Percentiles rank a stretch among this genome's conserved stretches.
Evolutionary conservation across 2,797 vertebrate species (phyloP).

Genomic region (Neosalanx taihuensis): DNA sequence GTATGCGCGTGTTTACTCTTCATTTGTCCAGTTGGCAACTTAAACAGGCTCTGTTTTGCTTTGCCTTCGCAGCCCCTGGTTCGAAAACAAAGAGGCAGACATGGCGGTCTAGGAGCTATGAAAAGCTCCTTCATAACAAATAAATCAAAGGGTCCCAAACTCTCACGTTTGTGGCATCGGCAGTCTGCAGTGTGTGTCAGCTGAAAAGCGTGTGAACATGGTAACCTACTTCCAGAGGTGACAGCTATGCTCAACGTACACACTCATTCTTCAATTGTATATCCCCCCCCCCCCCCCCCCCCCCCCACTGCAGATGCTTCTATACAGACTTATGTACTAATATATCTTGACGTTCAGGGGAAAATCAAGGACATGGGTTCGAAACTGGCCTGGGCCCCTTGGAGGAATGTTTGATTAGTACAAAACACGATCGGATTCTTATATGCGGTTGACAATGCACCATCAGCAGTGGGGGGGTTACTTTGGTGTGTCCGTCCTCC

Average conservation of each 20-base stretch:
- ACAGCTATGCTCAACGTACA: too few relatives aligned
- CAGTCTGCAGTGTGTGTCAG: constrained; percentile 13
- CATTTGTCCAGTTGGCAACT: constrained; percentile 51
- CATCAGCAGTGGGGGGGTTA: constrained; percentile 22
- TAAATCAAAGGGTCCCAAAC: constrained; percentile 19
- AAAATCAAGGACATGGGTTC: too few relatives aligned
- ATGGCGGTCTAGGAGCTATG: constrained; percentile 24
- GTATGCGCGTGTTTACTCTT: constrained; percentile 51
- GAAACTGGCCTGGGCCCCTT: too few relatives aligned
- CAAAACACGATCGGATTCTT: too few relatives aligned
- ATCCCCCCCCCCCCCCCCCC: too few relatives aligned
- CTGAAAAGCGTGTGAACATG: constrained; percentile 19
- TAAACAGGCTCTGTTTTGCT: constrained; percentile 44
- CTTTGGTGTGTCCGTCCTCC: constrained; percentile 21
- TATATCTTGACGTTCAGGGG: too few relatives aligned
- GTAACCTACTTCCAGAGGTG: too few relatives aligned
- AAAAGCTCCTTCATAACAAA: constrained; percentile 22
- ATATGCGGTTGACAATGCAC: too few relatives aligned
- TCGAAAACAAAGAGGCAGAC: constrained; percentile 31
- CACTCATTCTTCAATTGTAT: too few relatives aligned
- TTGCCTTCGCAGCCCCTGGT: constrained; percentile 30
- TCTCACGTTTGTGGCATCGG: constrained; percentile 9
- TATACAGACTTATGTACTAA: too few relatives aligned
- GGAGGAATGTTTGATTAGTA: too few relatives aligned
- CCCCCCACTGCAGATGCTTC: too few relatives aligned